phyloP scores from a whole-genome alignment of 2,797 vertebrate species.

The Lacerta viridis region DNA sequence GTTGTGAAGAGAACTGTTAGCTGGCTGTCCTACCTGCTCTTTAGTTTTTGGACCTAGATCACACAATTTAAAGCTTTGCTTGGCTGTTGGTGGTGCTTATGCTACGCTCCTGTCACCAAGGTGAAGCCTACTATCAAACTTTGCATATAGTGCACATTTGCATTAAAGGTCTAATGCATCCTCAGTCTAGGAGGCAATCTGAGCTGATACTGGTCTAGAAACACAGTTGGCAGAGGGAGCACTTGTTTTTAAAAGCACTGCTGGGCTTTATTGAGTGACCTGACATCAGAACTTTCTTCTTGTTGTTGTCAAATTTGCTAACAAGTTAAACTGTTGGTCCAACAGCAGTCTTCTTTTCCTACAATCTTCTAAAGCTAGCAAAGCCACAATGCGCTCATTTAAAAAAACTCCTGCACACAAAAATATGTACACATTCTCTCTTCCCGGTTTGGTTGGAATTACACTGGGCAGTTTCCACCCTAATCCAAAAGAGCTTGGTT shows the following conservation, averaged over 20 bases:
- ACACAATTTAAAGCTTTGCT: not conserved
- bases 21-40: not conserved
- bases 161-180: not conserved
- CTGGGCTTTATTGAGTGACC: not conserved
- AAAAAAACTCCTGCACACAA: too few species aligned
- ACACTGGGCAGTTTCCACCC: too few species aligned
- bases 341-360: not conserved
- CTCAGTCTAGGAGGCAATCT: not conserved
- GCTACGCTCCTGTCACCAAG: not conserved
- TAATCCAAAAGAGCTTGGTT: too few species aligned
- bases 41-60: not conserved
- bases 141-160: not conserved
- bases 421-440: too few species aligned
- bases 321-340: not conserved
- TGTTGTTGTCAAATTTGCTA: not conserved
- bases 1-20: not conserved
- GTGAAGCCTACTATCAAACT: not conserved
- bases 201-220: not conserved
- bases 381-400: not conserved
- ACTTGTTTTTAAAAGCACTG: slow-evolving; percentile 6
- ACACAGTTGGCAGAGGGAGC: not conserved
- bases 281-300: too few species aligned
- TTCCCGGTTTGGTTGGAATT: too few species aligned
- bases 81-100: not conserved
- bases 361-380: not conserved